Evolutionary conservation across 2,113 vertebrate species (phyloP).

Genomic region (Neolamprologus fasciatus): DNA sequence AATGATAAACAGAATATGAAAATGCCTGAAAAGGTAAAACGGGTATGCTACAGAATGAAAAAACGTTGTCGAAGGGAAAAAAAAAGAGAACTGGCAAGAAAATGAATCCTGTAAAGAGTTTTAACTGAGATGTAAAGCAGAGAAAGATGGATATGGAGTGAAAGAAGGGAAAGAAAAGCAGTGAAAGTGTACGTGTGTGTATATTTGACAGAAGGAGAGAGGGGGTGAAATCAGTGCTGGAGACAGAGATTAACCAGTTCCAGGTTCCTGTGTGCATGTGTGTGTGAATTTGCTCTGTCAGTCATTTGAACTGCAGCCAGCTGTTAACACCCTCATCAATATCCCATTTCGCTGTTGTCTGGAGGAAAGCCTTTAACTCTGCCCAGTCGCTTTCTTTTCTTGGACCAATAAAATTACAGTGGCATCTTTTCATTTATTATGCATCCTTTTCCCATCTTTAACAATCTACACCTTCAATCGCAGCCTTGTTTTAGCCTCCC

Average conservation of each 20-base stretch:
- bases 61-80: background rate
- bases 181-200: background rate
- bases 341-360: background rate
- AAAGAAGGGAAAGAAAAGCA: background rate
- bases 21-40: background rate
- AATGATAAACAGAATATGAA: background rate
- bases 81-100: background rate
- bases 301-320: constrained; percentile 52
- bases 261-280: constrained; percentile 33
- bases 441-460: background rate
- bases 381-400: background rate
- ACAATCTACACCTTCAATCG: background rate
- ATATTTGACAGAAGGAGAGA: background rate
- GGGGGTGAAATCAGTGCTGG: background rate
- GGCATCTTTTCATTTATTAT: background rate
- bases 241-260: constrained; percentile 50
- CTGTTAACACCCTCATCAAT: constrained; percentile 17
- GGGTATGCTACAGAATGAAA: background rate
- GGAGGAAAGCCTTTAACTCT: background rate
- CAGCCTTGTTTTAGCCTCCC: background rate
- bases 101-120: background rate
- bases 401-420: background rate
- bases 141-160: background rate
- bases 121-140: background rate
- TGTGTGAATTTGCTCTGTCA: constrained; percentile 31